Evolutionary conservation across 1,140 invertebrate species (phyloP).

Genomic region (Colletes latitarsis): DNA sequence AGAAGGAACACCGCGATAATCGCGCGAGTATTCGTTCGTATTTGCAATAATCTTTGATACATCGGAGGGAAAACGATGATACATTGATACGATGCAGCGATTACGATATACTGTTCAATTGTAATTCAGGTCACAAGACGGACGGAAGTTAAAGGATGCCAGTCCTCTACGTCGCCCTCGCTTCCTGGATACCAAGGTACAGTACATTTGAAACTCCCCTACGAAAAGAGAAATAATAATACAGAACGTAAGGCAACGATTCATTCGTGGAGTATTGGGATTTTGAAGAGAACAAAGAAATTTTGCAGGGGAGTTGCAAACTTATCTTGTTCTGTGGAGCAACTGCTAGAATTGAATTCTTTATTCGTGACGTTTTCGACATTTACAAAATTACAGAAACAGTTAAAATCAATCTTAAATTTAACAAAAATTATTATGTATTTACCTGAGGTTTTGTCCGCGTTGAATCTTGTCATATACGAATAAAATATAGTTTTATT

Average conservation of each 20-base stretch:
- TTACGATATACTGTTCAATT: slow-evolving; percentile 54
- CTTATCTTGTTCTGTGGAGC: too few relatives aligned
- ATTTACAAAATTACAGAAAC: too few relatives aligned
- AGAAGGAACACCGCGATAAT: not conserved
- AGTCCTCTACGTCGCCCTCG: slow-evolving; percentile 84
- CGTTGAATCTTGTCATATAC: too few relatives aligned
- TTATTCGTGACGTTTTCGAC: too few relatives aligned
- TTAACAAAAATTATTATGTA: too few relatives aligned
- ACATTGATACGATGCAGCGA: not conserved
- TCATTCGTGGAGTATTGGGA: not conserved
- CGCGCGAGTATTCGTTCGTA: not conserved
- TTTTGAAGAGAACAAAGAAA: not conserved
- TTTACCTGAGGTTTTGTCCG: too few relatives aligned
- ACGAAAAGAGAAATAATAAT: not conserved
- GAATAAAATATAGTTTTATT: too few relatives aligned
- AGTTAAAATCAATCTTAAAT: too few relatives aligned
- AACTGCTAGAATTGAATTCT: too few relatives aligned
- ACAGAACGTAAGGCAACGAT: not conserved
- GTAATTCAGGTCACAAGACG: slow-evolving; percentile 51
- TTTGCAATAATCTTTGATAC: slow-evolving; percentile 1
- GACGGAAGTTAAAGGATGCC: slow-evolving; percentile 82
- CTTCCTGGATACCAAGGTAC: slow-evolving; percentile 86
- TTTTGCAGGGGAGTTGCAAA: not conserved
- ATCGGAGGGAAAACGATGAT: not conserved
- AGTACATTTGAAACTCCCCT: slow-evolving; percentile 68